phyloP scores from a whole-genome alignment of 2,797 vertebrate species.

The Fistularia tabacaria region DNA sequence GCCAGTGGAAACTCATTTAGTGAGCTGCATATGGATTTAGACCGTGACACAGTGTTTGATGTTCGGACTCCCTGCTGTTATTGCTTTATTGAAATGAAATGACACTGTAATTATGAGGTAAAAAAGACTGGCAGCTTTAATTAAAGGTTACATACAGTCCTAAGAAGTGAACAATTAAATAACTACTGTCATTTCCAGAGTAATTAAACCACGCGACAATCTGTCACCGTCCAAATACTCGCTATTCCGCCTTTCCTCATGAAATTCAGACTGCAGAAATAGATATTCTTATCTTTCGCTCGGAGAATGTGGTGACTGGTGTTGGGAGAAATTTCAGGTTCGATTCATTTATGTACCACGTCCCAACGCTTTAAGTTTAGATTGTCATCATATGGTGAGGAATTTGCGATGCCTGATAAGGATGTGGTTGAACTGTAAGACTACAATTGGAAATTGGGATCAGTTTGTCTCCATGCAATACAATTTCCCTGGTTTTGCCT shows the following conservation, averaged over 20 bases:
- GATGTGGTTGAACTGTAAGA: too few relatives aligned
- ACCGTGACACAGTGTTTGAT: conserved; percentile 50
- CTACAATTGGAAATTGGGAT: too few relatives aligned
- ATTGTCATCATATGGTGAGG: too few relatives aligned
- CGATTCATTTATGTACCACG: too few relatives aligned
- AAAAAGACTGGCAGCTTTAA: conserved; percentile 51
- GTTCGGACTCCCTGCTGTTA: conserved; percentile 46
- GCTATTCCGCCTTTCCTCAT: neutral
- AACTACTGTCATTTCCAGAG: conserved; percentile 44
- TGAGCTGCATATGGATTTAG: conserved; percentile 22
- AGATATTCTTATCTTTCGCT: too few relatives aligned
- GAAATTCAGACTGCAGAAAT: too few relatives aligned
- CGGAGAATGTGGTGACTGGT: too few relatives aligned
- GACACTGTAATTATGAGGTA: conserved; percentile 50
- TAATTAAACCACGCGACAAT: conserved; percentile 46
- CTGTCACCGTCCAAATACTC: conserved; percentile 39
- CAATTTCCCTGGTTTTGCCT: conserved; percentile 6
- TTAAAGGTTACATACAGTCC: conserved; percentile 48
- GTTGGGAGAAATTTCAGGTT: too few relatives aligned
- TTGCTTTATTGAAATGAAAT: conserved; percentile 49
- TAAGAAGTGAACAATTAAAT: conserved; percentile 48
- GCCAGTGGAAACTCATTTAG: conserved; percentile 50
- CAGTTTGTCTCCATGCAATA: too few relatives aligned
- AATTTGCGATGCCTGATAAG: too few relatives aligned
- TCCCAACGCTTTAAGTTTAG: too few relatives aligned